phyloP scores from a whole-genome alignment of 2,113 vertebrate species.

The Strigops habroptila region DNA sequence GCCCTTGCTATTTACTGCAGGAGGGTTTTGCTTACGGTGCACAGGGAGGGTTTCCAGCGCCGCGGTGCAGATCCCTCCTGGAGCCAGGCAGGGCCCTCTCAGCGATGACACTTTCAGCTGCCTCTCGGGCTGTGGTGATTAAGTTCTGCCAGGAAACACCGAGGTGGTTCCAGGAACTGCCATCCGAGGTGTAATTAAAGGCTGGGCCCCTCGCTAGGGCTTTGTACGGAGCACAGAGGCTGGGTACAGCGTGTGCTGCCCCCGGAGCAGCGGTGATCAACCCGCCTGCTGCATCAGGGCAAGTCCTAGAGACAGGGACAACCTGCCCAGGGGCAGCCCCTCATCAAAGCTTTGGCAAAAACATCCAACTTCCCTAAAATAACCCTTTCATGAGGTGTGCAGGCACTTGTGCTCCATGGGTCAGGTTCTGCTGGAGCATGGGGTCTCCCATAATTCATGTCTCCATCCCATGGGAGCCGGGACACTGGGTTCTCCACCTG shows the following conservation, averaged over 20 bases:
- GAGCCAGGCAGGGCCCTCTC: neutral
- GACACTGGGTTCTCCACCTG: neutral
- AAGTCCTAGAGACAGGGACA: neutral
- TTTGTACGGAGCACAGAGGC: neutral
- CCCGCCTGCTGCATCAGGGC: neutral
- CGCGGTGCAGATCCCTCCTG: neutral
- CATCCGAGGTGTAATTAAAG: neutral
- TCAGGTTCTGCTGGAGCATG: neutral
- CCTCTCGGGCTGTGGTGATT: neutral
- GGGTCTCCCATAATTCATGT: fast-evolving
- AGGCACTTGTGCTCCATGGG: neutral
- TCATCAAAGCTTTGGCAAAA: neutral
- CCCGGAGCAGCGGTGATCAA: neutral
- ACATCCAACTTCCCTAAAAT: neutral
- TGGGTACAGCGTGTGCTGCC: neutral
- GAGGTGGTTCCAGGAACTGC: conserved; percentile 34
- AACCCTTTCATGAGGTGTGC: neutral
- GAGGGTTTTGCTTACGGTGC: neutral
- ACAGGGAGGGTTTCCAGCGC: neutral
- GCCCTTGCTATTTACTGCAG: conserved; percentile 45
- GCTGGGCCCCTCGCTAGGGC: neutral
- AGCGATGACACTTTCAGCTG: neutral
- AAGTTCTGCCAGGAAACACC: conserved; percentile 7
- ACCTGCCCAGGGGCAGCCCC: neutral
- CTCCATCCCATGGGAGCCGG: fast-evolving